A percentile compares a stretch with the other conserved stretches of the same genome.
Evolutionary conservation across 2,888 invertebrate species (phyloP).

Genomic region (Gastrophysa polygoni): DNA sequence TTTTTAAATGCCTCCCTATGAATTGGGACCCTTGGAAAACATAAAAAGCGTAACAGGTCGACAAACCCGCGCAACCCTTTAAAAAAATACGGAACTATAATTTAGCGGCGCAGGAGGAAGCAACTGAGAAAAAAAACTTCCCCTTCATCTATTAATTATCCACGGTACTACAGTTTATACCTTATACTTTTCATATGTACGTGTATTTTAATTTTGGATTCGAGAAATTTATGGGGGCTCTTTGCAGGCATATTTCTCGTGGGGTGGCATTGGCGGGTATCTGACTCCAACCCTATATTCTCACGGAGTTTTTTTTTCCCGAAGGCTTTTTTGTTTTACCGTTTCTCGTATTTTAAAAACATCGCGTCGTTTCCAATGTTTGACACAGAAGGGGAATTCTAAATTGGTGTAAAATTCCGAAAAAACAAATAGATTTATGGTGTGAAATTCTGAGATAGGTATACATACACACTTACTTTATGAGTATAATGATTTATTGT

Average conservation of each 20-base stretch:
- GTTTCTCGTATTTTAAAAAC: slow-evolving; percentile 39
- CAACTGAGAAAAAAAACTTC: slow-evolving; percentile 23
- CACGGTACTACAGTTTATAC: slow-evolving; percentile 22
- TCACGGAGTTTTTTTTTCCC: slow-evolving; percentile 34
- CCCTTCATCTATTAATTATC: slow-evolving; percentile 34
- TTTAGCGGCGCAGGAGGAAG: slow-evolving; percentile 32
- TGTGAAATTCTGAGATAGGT: slow-evolving; percentile 25
- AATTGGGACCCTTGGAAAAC: slow-evolving; percentile 13
- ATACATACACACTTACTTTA: neutral
- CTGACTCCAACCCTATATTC: slow-evolving; percentile 21
- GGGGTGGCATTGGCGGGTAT: slow-evolving; percentile 14
- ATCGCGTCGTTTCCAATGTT: slow-evolving; percentile 41
- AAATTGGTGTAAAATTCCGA: slow-evolving; percentile 33
- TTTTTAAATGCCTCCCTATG: slow-evolving; percentile 24
- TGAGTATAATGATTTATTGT: too few species aligned
- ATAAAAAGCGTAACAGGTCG: slow-evolving; percentile 29
- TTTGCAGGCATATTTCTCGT: slow-evolving; percentile 1
- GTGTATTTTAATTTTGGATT: slow-evolving; percentile 33
- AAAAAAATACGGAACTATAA: slow-evolving; percentile 39
- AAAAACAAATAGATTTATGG: slow-evolving; percentile 35
- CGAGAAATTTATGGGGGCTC: slow-evolving; percentile 29
- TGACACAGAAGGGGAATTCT: slow-evolving; percentile 44
- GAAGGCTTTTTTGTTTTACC: slow-evolving; percentile 34
- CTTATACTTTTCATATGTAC: slow-evolving; percentile 32
- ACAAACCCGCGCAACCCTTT: slow-evolving; percentile 37